Base-by-base conservation (phyloP, 1,140 invertebrate species). In the Cydia fagiglandana region DNA sequence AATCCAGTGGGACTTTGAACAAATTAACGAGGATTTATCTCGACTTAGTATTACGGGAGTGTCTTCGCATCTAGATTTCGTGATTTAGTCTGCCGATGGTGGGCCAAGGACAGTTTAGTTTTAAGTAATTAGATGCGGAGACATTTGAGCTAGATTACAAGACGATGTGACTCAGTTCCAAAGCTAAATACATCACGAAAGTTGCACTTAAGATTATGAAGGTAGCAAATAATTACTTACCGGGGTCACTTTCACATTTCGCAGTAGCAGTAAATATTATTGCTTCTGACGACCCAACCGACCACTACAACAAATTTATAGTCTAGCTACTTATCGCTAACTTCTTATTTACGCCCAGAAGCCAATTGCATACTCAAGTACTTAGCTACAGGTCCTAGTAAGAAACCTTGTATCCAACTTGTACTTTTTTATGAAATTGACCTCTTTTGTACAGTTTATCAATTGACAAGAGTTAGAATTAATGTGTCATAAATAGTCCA, bases 1-100 rank as follows among this genome's bases (percentile, higher is more conserved):
- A 78, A 79, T 80, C 83, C 87, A 85, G 84, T 87, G 79, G 84
- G 81, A 88, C 85, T 84, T 86, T 89, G 84, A 89, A 89, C 85
- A 83, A 89, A 86, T 87, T 86, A 82, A 76, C 81, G 84, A 77
- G 74, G 79, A 78, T 73, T 80, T 82, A 84, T 86, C 78, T 85
- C 83, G 80, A 79, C 77, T 79, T 85, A 86, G 84, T 87, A 80
- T 84, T 81, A 83, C 79, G 56, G 34, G 73, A 47, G 73, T 77
- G 80, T 78, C 80, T 80, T 81, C 75, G 81, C 78, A 80, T 82
- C 78, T 78, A 75, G 68, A 34, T 73, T 15, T 7, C 41, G 28
- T 70, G 45, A 15, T 75, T 66, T 38, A 34, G 13, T 24, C 24
- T 66, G 7, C 56, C 20, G 56, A 24, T 12, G 56, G 56, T 9